Percentiles rank a stretch among this genome's conserved stretches.
Evolutionary conservation across 2,888 invertebrate species (phyloP).

Genomic region (Lumbricus terrestris): DNA sequence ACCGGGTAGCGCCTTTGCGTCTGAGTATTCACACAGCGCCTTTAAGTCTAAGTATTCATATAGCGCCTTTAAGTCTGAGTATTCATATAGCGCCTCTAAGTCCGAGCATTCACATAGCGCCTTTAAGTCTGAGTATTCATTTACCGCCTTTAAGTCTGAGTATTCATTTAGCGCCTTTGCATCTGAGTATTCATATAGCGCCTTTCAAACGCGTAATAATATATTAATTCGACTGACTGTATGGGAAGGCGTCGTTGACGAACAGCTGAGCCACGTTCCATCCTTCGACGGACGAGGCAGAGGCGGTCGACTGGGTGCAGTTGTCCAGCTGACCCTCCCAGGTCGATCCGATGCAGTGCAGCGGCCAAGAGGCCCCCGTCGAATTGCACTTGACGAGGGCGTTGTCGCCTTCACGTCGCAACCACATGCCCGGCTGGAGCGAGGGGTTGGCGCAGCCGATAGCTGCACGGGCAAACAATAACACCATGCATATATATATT

Average conservation of each 20-base stretch:
- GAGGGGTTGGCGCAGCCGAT: constrained; percentile 25
- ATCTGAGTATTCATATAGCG: no score
- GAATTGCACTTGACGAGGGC: constrained; percentile 28
- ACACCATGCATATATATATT: background rate
- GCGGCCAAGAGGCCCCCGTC: constrained; percentile 14
- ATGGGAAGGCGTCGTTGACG: constrained; percentile 30
- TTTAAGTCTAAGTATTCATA: no score
- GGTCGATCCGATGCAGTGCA: constrained; percentile 13
- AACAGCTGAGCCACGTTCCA: constrained; percentile 29
- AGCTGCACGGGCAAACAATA: background rate
- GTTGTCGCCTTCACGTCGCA: constrained; percentile 20
- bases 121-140: no score
- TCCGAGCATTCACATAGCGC: no score
- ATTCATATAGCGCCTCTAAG: no score
- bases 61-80: no score
- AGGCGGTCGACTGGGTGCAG: constrained; percentile 20
- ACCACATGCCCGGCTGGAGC: constrained; percentile 7
- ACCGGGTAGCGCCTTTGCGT: no score
- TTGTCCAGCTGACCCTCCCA: constrained; percentile 22
- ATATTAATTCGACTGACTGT: constrained; percentile 25
- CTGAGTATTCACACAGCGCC: no score
- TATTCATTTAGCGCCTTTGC: no score
- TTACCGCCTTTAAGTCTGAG: no score
- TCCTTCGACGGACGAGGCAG: background rate
- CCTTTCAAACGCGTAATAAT: no score